These are phyloP conservation scores for Coboldia fuscipes DNA, from an alignment of 1,140 invertebrate genomes.

Conservation along the genomic window DNA sequence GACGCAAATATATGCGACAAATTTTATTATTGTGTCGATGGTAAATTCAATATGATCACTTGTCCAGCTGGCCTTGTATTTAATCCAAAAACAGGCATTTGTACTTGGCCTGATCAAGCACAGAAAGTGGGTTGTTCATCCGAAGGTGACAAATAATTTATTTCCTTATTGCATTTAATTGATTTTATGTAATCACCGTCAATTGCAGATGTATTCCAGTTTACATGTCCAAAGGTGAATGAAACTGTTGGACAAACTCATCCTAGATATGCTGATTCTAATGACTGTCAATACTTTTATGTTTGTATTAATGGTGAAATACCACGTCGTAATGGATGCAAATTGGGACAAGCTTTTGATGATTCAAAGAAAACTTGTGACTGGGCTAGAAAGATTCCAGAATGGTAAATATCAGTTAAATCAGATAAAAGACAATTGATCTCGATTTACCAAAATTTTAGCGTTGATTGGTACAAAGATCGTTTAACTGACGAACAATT, in stretches of 20 bases:
- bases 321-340: conserved; percentile 65
- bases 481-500: conserved; percentile 58
- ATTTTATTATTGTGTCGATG: conserved; percentile 82
- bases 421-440: background rate
- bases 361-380: conserved; percentile 62
- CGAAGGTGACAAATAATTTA: conserved; percentile 39
- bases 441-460: conserved; percentile 20
- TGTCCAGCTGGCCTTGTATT: conserved; percentile 76
- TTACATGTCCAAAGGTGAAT: conserved; percentile 61
- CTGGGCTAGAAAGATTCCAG: conserved; percentile 72
- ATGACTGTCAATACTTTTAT: conserved; percentile 81
- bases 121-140: conserved; percentile 67
- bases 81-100: conserved; percentile 70
- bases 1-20: conserved; percentile 58
- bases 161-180: too few relatives aligned
- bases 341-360: conserved; percentile 78
- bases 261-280: conserved; percentile 66
- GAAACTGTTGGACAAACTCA: conserved; percentile 49
- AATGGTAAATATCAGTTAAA: conserved; percentile 46
- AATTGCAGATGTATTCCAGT: conserved; percentile 54
- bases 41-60: conserved; percentile 70
- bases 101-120: conserved; percentile 79
- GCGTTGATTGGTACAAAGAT: conserved; percentile 71
- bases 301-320: conserved; percentile 72
- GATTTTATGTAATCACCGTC: background rate